Conservation (phyloP, 2,797 vertebrate genomes). For the Dendrocincla tyrannina region DNA sequence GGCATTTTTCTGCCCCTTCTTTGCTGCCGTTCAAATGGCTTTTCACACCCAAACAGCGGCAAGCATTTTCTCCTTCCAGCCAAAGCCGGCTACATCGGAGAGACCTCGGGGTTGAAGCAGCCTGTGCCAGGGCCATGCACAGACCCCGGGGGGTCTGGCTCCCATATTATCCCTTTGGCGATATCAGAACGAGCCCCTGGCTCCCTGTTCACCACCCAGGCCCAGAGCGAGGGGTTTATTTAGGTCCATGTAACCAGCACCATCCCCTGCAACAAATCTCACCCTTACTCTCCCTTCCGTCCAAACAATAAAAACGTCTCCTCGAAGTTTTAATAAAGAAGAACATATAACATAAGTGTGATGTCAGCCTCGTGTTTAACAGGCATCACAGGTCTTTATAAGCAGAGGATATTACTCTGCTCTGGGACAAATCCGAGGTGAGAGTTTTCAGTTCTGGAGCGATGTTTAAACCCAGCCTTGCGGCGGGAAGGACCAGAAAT, state of each 20-base stretch:
- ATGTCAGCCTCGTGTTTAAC: background rate
- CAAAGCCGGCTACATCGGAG: fast-evolving
- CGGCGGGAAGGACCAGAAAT: fast-evolving
- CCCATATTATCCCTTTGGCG: fast-evolving
- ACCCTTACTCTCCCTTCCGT: background rate
- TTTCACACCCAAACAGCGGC: background rate
- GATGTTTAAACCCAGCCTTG: background rate
- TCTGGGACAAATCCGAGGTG: background rate
- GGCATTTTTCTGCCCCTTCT: background rate
- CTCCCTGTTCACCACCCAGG: fast-evolving
- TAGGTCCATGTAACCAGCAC: background rate
- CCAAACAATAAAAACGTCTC: background rate
- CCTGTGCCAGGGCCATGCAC: background rate
- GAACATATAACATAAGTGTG: background rate
- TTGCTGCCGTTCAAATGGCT: background rate
- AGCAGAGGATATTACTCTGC: background rate
- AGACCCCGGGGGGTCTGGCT: fast-evolving
- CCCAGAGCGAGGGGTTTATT: background rate
- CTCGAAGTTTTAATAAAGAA: background rate
- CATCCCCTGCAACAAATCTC: background rate
- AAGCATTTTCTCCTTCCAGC: fast-evolving
- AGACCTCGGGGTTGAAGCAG: fast-evolving
- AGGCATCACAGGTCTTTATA: background rate
- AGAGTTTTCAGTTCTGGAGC: background rate
- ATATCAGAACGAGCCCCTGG: background rate